Conservation (phyloP, 2,888 invertebrate species). For the Melinaea menophilus region DNA sequence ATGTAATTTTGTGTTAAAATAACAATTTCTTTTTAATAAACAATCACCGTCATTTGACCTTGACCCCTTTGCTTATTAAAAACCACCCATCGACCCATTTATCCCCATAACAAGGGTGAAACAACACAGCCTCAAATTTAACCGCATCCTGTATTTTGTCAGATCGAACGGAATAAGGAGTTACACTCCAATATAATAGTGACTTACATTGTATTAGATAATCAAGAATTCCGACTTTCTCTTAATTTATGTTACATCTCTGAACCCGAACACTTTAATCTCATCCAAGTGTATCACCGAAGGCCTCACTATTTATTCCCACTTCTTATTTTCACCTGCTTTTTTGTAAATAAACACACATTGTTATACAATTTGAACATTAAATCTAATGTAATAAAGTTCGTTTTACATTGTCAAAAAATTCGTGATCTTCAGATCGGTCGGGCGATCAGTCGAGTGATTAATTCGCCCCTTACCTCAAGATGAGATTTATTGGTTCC, state of each 20-base stretch:
- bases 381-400: constrained; percentile 36
- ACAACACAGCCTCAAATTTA: constrained; percentile 65
- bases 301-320: constrained; percentile 70
- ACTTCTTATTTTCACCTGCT: constrained; percentile 73
- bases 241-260: constrained; percentile 62
- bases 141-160: constrained; percentile 14
- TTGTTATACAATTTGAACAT: constrained; percentile 19
- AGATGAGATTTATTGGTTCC: constrained; percentile 76
- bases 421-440: constrained; percentile 52
- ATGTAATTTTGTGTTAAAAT: neutral
- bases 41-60: constrained; percentile 42
- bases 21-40: neutral
- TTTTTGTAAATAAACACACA: constrained; percentile 58
- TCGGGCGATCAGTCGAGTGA: constrained; percentile 68
- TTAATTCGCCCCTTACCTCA: constrained; percentile 77
- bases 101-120: constrained; percentile 68
- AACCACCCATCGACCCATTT: constrained; percentile 54
- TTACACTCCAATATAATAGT: constrained; percentile 6
- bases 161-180: neutral
- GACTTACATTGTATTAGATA: constrained; percentile 35
- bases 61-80: constrained; percentile 73
- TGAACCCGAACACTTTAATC: constrained; percentile 72
- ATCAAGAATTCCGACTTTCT: constrained; percentile 50
- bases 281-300: constrained; percentile 68
- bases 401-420: constrained; percentile 42